A percentile compares a stretch with the other conserved stretches of the same genome.
Conservation (phyloP, 2,113 vertebrate species). For the Fregata magnificens region DNA sequence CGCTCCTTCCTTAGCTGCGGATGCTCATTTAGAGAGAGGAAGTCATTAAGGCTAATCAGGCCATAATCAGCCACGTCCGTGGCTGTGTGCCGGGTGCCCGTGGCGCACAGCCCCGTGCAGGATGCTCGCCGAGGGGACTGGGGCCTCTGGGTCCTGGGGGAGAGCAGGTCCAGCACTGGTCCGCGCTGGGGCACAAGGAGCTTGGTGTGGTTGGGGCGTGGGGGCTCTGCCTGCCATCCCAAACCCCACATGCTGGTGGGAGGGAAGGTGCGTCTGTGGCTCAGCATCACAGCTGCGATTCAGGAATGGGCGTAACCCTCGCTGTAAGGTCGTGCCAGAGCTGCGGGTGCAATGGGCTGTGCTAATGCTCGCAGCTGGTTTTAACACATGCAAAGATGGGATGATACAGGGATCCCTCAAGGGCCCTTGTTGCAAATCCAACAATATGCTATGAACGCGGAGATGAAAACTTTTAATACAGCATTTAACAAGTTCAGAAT, state of each 20-base stretch:
- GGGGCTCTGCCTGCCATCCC: neutral
- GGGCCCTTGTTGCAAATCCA: neutral
- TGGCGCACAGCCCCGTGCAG: neutral
- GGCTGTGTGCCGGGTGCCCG: neutral
- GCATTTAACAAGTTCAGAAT: neutral
- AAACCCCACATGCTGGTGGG: rapidly evolving
- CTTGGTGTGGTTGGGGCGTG: rapidly evolving
- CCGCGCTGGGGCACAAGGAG: neutral
- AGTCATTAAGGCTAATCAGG: constrained; percentile 56
- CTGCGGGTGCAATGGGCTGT: neutral
- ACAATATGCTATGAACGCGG: neutral
- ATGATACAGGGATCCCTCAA: neutral
- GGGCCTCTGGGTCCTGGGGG: neutral
- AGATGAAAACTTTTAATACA: neutral
- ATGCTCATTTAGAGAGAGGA: constrained; percentile 39
- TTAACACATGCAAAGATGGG: neutral
- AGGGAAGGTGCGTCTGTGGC: rapidly evolving
- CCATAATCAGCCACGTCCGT: neutral
- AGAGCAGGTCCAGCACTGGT: neutral
- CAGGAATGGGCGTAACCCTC: neutral
- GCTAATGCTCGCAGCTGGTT: neutral
- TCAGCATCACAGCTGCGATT: neutral
- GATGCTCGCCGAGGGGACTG: neutral
- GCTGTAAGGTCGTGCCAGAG: neutral
- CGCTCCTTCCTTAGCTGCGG: neutral